Percentiles rank a stretch among this genome's conserved stretches.
phyloP scores from a whole-genome alignment of 2,888 invertebrate species.

The Elysia crispata region DNA sequence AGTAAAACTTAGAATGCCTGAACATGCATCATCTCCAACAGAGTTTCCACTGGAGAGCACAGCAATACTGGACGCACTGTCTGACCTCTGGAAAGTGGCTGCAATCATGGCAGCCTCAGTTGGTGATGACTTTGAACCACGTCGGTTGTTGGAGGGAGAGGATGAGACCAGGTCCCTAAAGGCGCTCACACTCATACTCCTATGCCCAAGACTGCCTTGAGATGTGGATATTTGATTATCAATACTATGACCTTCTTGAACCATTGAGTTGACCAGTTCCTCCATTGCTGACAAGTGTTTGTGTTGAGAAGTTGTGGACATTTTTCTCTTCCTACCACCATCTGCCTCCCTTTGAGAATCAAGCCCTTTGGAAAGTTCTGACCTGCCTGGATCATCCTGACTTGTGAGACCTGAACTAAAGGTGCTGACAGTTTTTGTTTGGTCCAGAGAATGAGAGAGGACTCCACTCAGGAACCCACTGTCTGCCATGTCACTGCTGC shows the following conservation, averaged over 20 bases:
- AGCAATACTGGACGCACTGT: not conserved
- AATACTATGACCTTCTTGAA: constrained; percentile 41
- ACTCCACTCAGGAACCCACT: not conserved
- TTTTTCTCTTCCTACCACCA: not conserved
- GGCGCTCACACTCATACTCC: constrained; percentile 22
- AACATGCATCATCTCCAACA: not conserved
- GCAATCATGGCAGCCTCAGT: no score
- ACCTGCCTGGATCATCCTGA: no score
- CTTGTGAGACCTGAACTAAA: no score
- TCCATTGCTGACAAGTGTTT: constrained; percentile 41
- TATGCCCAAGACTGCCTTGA: constrained; percentile 30
- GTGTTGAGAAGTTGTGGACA: not conserved
- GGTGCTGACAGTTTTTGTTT: no score
- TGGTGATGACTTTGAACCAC: no score
- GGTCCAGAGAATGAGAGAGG: no score
- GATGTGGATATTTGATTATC: constrained; percentile 25
- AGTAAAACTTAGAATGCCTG: no score
- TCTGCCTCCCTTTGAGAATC: not conserved
- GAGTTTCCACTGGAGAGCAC: not conserved
- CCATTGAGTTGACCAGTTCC: constrained; percentile 40
- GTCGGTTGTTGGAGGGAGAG: no score
- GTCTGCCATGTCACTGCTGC: not conserved
- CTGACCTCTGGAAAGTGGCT: not conserved
- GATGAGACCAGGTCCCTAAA: not conserved
- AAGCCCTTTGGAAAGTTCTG: no score